A percentile compares a stretch with the other conserved stretches of the same genome.
These are phyloP conservation scores for Pogonocichla stellata DNA, from an alignment of 2,113 vertebrate genomes.

Conservation along the genomic window DNA sequence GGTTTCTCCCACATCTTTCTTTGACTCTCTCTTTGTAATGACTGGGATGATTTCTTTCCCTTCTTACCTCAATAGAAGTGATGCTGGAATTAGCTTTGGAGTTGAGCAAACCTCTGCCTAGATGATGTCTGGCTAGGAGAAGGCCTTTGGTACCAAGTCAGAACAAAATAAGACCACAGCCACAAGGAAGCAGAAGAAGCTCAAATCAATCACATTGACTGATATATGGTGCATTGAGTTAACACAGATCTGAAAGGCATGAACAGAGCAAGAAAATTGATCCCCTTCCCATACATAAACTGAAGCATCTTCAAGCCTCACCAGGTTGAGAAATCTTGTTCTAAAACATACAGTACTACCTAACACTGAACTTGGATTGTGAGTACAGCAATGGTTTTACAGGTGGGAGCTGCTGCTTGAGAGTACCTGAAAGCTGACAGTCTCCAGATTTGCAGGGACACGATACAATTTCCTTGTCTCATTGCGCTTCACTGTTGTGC, in stretches of 20 bases:
- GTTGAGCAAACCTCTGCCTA: background rate
- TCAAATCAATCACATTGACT: background rate
- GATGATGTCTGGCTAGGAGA: background rate
- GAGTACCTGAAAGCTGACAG: constrained; percentile 83
- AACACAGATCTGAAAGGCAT: background rate
- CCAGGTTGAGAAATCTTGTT: background rate
- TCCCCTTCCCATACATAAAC: background rate
- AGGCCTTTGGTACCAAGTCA: background rate
- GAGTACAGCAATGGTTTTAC: background rate
- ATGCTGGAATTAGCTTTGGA: background rate
- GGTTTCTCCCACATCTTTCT: no score
- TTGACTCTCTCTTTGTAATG: no score
- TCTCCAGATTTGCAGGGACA: constrained; percentile 83
- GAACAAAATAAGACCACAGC: background rate
- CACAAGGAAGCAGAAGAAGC: background rate
- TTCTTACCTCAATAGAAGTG: no score
- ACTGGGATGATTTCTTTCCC: no score
- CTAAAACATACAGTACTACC: background rate
- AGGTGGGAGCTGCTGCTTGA: background rate
- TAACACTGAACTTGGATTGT: background rate
- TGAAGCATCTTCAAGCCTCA: background rate
- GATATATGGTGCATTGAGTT: background rate
- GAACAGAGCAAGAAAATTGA: background rate
- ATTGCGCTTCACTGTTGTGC: constrained; percentile 71
- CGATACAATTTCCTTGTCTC: constrained; percentile 75